phyloP scores from a whole-genome alignment of 2,797 vertebrate genomes.

The Scolopax bukidnonensis region DNA sequence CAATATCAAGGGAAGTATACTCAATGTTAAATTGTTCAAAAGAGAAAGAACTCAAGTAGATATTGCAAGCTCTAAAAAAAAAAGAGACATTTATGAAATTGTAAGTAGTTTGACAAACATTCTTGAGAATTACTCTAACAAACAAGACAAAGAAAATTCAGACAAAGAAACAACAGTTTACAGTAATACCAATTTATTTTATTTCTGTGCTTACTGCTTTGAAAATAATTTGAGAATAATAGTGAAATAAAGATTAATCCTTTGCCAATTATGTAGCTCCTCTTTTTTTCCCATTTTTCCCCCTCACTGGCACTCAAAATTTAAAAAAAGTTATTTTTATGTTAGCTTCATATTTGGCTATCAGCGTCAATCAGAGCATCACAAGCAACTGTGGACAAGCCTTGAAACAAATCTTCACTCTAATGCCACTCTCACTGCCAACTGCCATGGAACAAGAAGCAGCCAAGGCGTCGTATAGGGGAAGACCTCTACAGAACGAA shows the following conservation, averaged over 20 bases:
- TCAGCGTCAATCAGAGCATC: background rate
- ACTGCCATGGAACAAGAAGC: background rate
- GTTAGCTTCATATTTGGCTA: background rate
- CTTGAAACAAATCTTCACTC: background rate
- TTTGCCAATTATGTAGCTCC: background rate
- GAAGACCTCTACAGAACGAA: background rate
- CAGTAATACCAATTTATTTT: conserved; percentile 9
- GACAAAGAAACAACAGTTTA: conserved; percentile 10
- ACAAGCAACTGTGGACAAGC: background rate
- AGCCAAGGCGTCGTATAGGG: accelerated
- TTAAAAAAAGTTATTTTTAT: background rate
- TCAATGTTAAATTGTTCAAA: conserved; percentile 65
- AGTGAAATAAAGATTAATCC: background rate
- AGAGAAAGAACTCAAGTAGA: conserved; percentile 5
- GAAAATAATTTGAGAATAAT: conserved; percentile 34
- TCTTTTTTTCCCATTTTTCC: background rate
- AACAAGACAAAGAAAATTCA: conserved; percentile 1
- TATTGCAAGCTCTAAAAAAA: background rate
- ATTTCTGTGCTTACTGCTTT: conserved; percentile 21
- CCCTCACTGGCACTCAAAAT: background rate
- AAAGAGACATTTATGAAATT: background rate
- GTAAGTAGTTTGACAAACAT: background rate
- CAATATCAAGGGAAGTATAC: conserved; percentile 56
- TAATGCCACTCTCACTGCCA: background rate
- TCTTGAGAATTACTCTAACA: conserved; percentile 15